Base-by-base conservation (phyloP, 2,888 invertebrate genomes). In the Ennomos erosarius region DNA sequence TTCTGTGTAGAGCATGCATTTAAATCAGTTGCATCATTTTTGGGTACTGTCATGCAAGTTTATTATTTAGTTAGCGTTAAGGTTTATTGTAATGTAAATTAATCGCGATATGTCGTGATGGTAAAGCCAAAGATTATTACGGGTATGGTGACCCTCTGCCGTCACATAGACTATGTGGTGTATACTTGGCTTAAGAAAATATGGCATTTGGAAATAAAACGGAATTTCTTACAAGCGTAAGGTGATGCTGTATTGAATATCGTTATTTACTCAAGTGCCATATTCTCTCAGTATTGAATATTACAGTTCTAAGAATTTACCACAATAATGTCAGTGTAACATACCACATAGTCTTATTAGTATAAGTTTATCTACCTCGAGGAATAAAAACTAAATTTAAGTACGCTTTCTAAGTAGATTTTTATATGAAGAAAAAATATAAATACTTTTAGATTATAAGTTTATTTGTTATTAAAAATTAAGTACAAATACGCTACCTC, bases 131-230 rank as follows among this genome's bases (percentile, higher is more conserved):
- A 92, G 92, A 92, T 90, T 90, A 84, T 88, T 92, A 92, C 92
- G 92, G 92, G 92, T 92, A 92, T 82, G 92, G 92, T 92, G 92
- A 90, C 92, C 92, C 92, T 90, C 89, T 90, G 91, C 92, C 92
- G 92, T 92, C 92, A 92, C 92, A 90, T 73, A 73, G 84, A 80
- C 82, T 80, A 64, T 70, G 84, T 80, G 73, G 81, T 68, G 71
- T 71, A 66, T 79, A 82, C 84, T 79, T 85, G 50, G 60, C 39
- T 6, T 12, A 39, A 9, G 5, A 65, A 50, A 47, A 45, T 34
- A 40, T 36, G n/a, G 10, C 35, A 49, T 39, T 59, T 40, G 35
- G 16, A 33, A 8, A 44, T 33, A 1, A 9, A 36, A 9, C 3
- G 37, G 13, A 11, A 16, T 36, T 59, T 37, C 1, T 9, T 16